Percentiles rank a stretch among this genome's conserved stretches.
Conservation (phyloP, 2,888 invertebrate genomes). For the Lycia hirtaria region DNA sequence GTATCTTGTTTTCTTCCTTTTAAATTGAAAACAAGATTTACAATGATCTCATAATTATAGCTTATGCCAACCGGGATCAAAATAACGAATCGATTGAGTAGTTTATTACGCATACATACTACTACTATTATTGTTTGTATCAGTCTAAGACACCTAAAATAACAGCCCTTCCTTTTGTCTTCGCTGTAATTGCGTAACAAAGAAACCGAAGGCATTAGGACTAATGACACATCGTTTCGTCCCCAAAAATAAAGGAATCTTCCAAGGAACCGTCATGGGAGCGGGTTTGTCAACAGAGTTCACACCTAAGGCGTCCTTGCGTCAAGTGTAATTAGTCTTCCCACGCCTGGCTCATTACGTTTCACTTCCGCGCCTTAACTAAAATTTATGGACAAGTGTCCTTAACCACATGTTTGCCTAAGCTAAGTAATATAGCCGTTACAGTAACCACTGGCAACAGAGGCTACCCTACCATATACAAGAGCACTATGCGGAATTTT, state of each 20-base stretch:
- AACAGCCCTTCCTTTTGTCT: no score
- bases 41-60: no score
- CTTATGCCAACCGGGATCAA: no score
- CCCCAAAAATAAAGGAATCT: constrained; percentile 40
- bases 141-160: no score
- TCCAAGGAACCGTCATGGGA: constrained; percentile 48
- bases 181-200: no score
- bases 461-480: constrained; percentile 56
- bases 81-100: no score
- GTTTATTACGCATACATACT: no score
- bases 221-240: constrained; percentile 33
- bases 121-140: no score
- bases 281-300: constrained; percentile 48
- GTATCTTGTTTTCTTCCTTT: no score
- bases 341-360: constrained; percentile 63
- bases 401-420: constrained; percentile 38
- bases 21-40: no score
- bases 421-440: constrained; percentile 39
- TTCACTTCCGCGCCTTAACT: constrained; percentile 58
- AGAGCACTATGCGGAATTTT: constrained; percentile 76
- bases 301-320: constrained; percentile 51
- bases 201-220: constrained; percentile 17
- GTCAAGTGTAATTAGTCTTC: constrained; percentile 58
- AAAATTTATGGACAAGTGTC: constrained; percentile 52
- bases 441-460: constrained; percentile 52